These are phyloP conservation scores for Sterrhoptilus dennistouni DNA, from an alignment of 2,113 vertebrate genomes.

Conservation along the genomic window DNA sequence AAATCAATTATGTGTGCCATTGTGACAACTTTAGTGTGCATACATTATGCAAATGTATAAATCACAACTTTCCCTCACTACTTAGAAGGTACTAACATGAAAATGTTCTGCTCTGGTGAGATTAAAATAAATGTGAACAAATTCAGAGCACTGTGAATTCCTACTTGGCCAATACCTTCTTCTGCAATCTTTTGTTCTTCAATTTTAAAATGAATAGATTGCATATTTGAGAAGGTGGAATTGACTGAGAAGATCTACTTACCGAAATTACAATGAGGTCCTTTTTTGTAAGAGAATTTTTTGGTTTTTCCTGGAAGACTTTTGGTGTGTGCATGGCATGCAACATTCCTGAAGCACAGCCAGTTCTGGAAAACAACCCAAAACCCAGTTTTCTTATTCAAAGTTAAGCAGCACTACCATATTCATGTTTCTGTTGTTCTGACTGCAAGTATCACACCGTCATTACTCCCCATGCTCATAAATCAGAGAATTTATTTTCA, in stretches of 20 bases:
- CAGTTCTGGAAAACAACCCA: not conserved
- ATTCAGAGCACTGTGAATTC: not conserved
- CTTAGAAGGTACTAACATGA: not conserved
- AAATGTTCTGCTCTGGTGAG: not conserved
- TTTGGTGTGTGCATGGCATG: not conserved
- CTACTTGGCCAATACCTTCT: not conserved
- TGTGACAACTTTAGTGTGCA: not conserved
- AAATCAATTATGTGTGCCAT: not conserved
- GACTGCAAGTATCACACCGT: not conserved
- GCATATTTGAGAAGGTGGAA: not conserved
- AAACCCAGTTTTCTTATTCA: not conserved
- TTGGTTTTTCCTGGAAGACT: not conserved
- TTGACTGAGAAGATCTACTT: not conserved
- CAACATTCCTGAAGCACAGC: not conserved
- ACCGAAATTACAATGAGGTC: not conserved
- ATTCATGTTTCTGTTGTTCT: not conserved
- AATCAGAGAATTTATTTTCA: not conserved
- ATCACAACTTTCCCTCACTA: not conserved
- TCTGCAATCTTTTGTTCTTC: not conserved
- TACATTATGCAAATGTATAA: not conserved
- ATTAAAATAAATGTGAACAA: not conserved
- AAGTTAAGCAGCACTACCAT: not conserved
- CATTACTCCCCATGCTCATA: not conserved
- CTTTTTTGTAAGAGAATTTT: not conserved
- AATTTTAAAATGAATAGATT: not conserved